Evolutionary conservation across 2,888 invertebrate genomes (phyloP).

Genomic region (Mesodorylaimus sp.): DNA sequence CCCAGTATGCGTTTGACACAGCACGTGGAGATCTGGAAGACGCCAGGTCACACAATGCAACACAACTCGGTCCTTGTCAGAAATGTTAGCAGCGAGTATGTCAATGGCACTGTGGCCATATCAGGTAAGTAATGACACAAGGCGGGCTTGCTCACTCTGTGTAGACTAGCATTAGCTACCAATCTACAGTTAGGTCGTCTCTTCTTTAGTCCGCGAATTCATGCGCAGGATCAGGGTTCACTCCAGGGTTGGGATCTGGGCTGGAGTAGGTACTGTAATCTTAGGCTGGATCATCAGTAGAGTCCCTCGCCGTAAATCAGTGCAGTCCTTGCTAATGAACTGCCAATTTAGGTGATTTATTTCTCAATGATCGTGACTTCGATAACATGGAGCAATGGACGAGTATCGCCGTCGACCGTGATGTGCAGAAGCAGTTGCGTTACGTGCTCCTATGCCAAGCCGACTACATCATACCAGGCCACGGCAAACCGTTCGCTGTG

Average conservation of each 20-base stretch:
- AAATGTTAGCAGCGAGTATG: conserved; percentile 16
- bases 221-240: too few relatives aligned
- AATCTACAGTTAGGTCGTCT: too few relatives aligned
- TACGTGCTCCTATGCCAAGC: conserved; percentile 1
- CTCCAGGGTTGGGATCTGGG: too few relatives aligned
- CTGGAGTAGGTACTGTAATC: too few relatives aligned
- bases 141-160: too few relatives aligned
- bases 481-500: not conserved
- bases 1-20: conserved; percentile 17
- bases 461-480: not conserved
- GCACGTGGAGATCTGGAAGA: conserved; percentile 24
- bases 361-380: not conserved
- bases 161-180: too few relatives aligned
- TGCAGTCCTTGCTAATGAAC: too few relatives aligned
- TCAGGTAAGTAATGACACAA: too few relatives aligned
- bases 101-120: conserved; percentile 20
- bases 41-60: conserved; percentile 23
- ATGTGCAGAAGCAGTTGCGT: not conserved
- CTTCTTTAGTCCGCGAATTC: too few relatives aligned
- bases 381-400: not conserved
- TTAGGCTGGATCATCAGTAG: too few relatives aligned
- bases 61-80: conserved; percentile 21
- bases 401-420: not conserved
- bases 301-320: too few relatives aligned
- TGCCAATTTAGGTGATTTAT: not conserved